Evolutionary conservation across 2,797 vertebrate genomes (phyloP), one percentile per base, ranked within the genome.

Genomic region (Falco biarmicus): DNA sequence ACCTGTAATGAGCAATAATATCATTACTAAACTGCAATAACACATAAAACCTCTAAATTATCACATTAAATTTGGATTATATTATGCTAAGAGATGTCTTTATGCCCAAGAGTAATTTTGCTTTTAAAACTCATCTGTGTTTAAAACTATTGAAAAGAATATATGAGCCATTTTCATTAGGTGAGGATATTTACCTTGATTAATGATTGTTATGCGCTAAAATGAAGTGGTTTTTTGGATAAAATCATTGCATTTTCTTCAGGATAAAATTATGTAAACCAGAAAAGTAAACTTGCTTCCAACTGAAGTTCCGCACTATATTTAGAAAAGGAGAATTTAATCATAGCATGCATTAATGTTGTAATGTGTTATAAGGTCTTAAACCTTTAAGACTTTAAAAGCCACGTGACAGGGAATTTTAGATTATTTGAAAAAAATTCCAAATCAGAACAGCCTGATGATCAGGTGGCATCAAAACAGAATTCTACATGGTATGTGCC

Each of bases 21-120:
- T 65, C 80, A 93, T 89, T 87, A 84, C 86, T 93, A 96, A 93
- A 92, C 84, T 94, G 65, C 48, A 90, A 47, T 51, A 81, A 26
- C 54, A 83, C 61, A 91, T 74, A 97, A 91, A 97, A 97, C 95
- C 80, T 93, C 92, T 90, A 84, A 87, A 68, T 96, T 90, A 97
- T 77, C 68, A 81, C 73, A 88, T 94, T 91, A 96, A 76, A 96
- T 90, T 91, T 56, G 48, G 74, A 93, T 95, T 92, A 56, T 34
- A 77, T 95, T 92, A 89, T 59, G 82, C 70, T 79, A 93, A 95
- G 59, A 95, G 64, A 87, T 78, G 50, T 53, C 11, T 91, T 93
- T 73, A 90, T 81, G 73, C 69, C 60, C 43, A 87, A 73, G 87
- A 78, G 81, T 77, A 94, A 94, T 76, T 84, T 73, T 85, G 63